These are phyloP conservation scores for Otolemur garnettii DNA, from an alignment of 2,113 vertebrate genomes.

Conservation along the genomic window DNA sequence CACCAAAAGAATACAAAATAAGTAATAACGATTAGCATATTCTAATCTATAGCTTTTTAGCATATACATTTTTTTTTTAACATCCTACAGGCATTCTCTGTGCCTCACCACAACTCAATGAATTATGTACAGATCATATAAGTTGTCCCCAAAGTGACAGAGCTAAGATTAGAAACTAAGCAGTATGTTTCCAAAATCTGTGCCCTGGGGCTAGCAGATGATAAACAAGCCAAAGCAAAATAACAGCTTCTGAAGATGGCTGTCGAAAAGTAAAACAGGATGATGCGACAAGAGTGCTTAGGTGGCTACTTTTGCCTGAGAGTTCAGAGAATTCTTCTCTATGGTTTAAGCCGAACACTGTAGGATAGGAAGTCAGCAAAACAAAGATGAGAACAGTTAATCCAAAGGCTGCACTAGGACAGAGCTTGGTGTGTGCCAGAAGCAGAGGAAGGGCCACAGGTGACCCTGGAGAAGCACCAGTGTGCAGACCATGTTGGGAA, in stretches of 20 bases:
- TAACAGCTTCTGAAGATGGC: neutral
- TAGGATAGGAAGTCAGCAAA: neutral
- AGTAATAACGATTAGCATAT: neutral
- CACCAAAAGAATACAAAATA: neutral
- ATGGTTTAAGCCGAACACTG: neutral
- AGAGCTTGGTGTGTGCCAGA: neutral
- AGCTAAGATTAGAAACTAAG: conserved; percentile 26
- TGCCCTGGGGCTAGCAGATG: neutral
- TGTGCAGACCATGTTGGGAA: neutral
- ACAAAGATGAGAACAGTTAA: neutral
- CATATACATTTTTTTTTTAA: neutral
- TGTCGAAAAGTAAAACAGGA: neutral
- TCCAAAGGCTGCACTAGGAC: neutral
- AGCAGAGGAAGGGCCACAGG: neutral
- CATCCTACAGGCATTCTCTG: neutral
- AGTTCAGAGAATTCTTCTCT: neutral
- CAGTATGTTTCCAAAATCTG: neutral
- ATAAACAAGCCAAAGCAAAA: neutral
- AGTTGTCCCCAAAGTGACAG: neutral
- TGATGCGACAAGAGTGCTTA: neutral
- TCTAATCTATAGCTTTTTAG: neutral
- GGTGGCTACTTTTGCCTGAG: neutral
- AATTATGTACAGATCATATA: neutral
- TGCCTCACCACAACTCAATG: neutral
- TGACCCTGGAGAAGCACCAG: neutral